A percentile compares a stretch with the other conserved stretches of the same genome.
These are phyloP conservation scores for Amphiura filiformis DNA, from an alignment of 35 echinoderm and acorn worm genomes.

Conservation along the genomic window DNA sequence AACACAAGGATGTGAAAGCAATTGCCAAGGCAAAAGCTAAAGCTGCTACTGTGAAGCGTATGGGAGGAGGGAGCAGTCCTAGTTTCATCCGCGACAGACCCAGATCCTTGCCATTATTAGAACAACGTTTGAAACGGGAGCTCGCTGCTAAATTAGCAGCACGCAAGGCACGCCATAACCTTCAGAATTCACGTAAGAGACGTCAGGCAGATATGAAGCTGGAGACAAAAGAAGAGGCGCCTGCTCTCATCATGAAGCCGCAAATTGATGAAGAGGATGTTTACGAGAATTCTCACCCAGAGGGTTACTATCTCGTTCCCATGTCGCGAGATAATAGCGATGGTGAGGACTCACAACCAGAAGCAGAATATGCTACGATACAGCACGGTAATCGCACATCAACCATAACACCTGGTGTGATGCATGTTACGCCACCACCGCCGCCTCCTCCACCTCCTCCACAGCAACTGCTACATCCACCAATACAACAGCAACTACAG, in stretches of 20 bases:
- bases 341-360: neutral
- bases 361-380: neutral
- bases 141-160: slow-evolving; percentile 13
- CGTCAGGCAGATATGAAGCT: neutral
- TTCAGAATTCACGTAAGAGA: neutral
- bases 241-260: neutral
- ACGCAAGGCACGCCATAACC: slow-evolving; percentile 19
- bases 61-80: neutral
- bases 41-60: neutral
- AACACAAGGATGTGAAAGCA: neutral
- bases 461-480: neutral
- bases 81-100: neutral
- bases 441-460: neutral
- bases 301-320: neutral
- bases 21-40: neutral
- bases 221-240: neutral
- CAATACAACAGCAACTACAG: neutral
- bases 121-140: slow-evolving; percentile 17
- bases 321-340: neutral
- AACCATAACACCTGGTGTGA: neutral
- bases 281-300: neutral
- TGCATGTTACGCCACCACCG: neutral
- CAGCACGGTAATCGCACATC: neutral
- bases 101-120: slow-evolving; percentile 1
- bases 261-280: neutral